Evolutionary conservation across 2,113 vertebrate species (phyloP).

Genomic region (Lophura nycthemera): DNA sequence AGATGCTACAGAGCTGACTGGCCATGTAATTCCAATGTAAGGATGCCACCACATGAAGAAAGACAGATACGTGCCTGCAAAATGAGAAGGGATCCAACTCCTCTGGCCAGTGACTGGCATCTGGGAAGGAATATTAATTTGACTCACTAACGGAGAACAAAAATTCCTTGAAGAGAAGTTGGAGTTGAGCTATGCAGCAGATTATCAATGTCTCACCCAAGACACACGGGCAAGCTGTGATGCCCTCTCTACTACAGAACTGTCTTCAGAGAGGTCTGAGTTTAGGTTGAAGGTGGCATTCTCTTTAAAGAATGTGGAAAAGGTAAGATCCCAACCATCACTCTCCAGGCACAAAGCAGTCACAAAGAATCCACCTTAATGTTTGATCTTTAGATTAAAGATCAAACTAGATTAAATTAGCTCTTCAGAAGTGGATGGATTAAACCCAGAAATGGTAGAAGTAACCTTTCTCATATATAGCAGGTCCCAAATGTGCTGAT

Average conservation of each 20-base stretch:
- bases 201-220: background rate
- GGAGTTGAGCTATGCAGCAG: background rate
- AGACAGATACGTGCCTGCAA: background rate
- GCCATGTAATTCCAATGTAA: background rate
- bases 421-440: background rate
- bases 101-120: background rate
- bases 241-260: background rate
- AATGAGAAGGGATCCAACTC: background rate
- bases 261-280: background rate
- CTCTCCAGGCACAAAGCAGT: background rate
- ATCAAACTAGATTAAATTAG: background rate
- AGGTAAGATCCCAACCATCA: background rate
- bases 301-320: background rate
- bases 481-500: background rate
- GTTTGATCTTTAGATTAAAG: no score
- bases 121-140: background rate
- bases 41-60: background rate
- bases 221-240: background rate
- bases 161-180: background rate
- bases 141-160: background rate
- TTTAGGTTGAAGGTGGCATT: background rate
- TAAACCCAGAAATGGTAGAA: background rate
- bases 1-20: background rate
- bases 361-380: background rate
- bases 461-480: background rate